Evolutionary conservation across 2,113 vertebrate genomes (phyloP), one percentile per base, ranked within the genome.

Genomic region (Dunckerocampus dactyliophorus): DNA sequence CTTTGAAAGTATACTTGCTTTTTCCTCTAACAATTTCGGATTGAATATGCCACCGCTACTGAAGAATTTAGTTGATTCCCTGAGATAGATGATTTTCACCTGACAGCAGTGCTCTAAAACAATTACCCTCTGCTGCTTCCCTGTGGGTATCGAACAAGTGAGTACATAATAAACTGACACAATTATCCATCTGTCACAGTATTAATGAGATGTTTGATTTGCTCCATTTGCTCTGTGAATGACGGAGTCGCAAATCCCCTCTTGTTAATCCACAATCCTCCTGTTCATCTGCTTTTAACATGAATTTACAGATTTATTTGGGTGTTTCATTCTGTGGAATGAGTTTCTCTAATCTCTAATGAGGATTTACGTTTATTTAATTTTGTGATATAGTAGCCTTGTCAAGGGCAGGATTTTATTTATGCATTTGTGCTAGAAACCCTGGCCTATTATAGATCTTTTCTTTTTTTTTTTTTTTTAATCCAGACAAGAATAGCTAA

Each of bases 131-230:
- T 54, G 6, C 77, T 76, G 49, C 66, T 58, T 74, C 79, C 80
- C 80, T n/a, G 49, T 74, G 76, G 82, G 69, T 74, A 85, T 84
- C 70, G 68, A 86, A 82, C 74, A 78, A 76, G 74, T 75, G 80
- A 82, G 84, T 73, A 79, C 82, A 87, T 82, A 86, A 85, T 83
- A 82, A 87, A 85, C 84, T 82, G 83, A 82, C 81, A 86, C 85
- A 86, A 86, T 89, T 88, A 88, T 87, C 78, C 80, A 65, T 82
- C 83, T 88, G 84, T 84, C 82, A 82, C 78, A 73, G 70, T 61
- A 82, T 82, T 86, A 89, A 87, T 83, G 82, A 87, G 80, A 87
- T 81, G 75, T 88, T 83, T 88, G 86, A 90, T 90, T 90, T 81
- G 71, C 74, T 79, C 79, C 66, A 53, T 84, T 81, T 82, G 69